A percentile compares a stretch with the other conserved stretches of the same genome.
phyloP scores from a whole-genome alignment of 2,888 invertebrate genomes.

The Gisinianus flammeolus region DNA sequence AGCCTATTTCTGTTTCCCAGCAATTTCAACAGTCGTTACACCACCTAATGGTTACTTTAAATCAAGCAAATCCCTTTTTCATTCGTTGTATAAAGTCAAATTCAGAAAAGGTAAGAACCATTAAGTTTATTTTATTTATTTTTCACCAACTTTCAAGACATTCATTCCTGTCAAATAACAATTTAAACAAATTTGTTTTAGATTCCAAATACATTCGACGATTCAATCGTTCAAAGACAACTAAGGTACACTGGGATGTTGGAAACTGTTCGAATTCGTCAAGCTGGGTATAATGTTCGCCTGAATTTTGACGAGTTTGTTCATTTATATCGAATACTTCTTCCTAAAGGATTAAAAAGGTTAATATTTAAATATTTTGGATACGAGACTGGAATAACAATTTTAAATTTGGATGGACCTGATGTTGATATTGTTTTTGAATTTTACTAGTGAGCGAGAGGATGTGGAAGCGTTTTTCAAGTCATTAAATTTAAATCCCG shows the following conservation, averaged over 20 bases:
- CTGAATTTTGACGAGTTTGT: constrained; percentile 94
- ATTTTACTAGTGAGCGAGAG: constrained; percentile 73
- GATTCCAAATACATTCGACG: constrained; percentile 89
- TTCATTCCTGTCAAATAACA: background rate
- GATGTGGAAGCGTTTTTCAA: constrained; percentile 86
- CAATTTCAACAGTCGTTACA: constrained; percentile 94
- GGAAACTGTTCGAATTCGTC: constrained; percentile 91
- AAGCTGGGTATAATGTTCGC: constrained; percentile 93
- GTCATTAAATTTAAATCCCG: constrained; percentile 81
- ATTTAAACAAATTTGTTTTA: constrained; percentile 57
- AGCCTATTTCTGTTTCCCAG: constrained; percentile 89
- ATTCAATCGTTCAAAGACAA: constrained; percentile 88
- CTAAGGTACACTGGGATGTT: constrained; percentile 95
- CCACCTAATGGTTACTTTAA: constrained; percentile 90
- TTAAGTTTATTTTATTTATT: constrained; percentile 1
- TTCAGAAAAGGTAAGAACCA: constrained; percentile 74
- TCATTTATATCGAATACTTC: constrained; percentile 85
- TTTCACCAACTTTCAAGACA: background rate
- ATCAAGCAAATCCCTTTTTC: constrained; percentile 85
- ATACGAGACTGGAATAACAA: background rate
- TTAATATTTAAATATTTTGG: constrained; percentile 44
- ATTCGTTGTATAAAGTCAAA: constrained; percentile 95
- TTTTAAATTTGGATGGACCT: background rate
- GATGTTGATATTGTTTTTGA: background rate
- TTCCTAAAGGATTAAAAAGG: constrained; percentile 80